A percentile compares a stretch with the other conserved stretches of the same genome.
phyloP scores from a whole-genome alignment of 2,797 vertebrate species.

The Propithecus deckenii region DNA sequence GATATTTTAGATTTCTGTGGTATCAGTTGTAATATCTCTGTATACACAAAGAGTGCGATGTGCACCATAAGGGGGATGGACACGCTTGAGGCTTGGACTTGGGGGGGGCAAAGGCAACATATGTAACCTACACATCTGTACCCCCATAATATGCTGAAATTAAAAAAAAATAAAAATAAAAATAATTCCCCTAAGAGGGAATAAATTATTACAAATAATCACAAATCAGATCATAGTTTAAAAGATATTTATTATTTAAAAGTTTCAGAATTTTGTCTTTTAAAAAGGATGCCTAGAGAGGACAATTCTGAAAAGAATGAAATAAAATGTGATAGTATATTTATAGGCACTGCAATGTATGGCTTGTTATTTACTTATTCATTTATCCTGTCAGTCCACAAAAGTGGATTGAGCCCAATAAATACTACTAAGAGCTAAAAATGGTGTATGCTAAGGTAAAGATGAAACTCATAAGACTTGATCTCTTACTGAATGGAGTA shows the following conservation, averaged over 20 bases:
- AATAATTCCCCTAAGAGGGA: neutral
- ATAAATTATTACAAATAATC: neutral
- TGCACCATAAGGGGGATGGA: no score
- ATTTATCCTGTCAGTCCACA: neutral
- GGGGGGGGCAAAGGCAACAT: no score
- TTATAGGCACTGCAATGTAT: neutral
- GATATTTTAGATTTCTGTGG: no score
- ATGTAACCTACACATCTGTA: no score
- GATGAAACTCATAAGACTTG: neutral
- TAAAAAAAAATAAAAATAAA: no score
- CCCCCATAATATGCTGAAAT: no score
- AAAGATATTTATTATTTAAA: neutral
- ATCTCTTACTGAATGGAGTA: neutral
- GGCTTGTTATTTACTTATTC: neutral
- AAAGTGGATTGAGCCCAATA: neutral
- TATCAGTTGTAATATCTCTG: no score
- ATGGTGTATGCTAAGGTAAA: neutral
- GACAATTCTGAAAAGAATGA: neutral
- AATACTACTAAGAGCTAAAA: neutral
- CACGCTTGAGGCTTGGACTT: no score
- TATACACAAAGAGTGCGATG: neutral
- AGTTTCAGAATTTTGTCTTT: neutral
- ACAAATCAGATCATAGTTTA: neutral
- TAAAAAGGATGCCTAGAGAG: neutral
- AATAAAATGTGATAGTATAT: neutral